Percentiles rank a stretch among this genome's conserved stretches.
These are phyloP conservation scores for Leptinotarsa defecta DNA, from an alignment of 1,140 invertebrate species.

Conservation along the genomic window DNA sequence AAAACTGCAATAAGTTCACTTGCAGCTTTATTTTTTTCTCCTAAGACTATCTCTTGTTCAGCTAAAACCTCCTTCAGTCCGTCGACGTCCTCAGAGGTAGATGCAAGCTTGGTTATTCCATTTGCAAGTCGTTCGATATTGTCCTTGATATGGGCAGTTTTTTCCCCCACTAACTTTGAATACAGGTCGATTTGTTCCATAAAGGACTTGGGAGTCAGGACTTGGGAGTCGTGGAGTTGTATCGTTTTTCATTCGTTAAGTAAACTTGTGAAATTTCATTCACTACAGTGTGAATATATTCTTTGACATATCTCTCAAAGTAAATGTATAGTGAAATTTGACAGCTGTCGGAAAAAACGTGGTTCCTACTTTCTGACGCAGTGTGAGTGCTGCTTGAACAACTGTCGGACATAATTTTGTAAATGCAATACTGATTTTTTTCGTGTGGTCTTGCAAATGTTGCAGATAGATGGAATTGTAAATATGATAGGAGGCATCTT, in stretches of 20 bases:
- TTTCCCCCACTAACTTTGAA: constrained; percentile 77
- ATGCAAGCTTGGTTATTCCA: constrained; percentile 84
- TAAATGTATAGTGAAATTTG: constrained; percentile 96
- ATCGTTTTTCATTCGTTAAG: constrained; percentile 83
- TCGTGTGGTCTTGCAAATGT: constrained; percentile 70
- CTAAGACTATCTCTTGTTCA: constrained; percentile 85
- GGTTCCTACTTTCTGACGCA: constrained; percentile 77
- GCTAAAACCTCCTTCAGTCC: constrained; percentile 68
- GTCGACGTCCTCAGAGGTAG: constrained; percentile 73
- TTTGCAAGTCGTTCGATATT: constrained; percentile 84
- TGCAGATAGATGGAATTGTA: constrained; percentile 82
- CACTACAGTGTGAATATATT: constrained; percentile 84
- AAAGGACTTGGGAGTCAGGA: constrained; percentile 94
- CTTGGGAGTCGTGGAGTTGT: constrained; percentile 96
- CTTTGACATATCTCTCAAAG: constrained; percentile 89
- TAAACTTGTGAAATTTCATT: constrained; percentile 85
- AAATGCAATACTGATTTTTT: constrained; percentile 69
- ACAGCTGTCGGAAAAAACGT: constrained; percentile 88
- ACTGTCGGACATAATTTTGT: constrained; percentile 65
- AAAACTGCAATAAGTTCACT: constrained; percentile 89
- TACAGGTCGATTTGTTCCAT: constrained; percentile 92
- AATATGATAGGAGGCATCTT: constrained; percentile 81
- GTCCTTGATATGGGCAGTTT: constrained; percentile 75
- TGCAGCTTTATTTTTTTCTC: constrained; percentile 87
- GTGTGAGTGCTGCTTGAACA: constrained; percentile 71